Conservation (phyloP, 2,797 vertebrate species). For the Lithobates pipiens region DNA sequence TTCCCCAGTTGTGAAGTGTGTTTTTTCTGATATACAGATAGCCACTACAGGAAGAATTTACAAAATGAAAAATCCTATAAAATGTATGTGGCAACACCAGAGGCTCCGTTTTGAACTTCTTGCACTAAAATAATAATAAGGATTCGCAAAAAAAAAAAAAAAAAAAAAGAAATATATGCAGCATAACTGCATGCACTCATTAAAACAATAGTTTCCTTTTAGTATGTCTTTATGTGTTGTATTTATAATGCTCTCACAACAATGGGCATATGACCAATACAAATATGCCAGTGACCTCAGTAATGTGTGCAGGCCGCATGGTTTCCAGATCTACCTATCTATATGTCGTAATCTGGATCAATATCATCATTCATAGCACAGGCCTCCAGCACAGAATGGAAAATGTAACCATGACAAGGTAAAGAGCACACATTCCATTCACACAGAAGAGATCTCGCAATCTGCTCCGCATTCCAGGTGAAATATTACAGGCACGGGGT, state of each 20-base stretch:
- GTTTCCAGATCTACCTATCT: background rate
- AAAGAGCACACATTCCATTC: conserved; percentile 50
- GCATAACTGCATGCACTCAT: background rate
- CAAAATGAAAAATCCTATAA: too few relatives aligned
- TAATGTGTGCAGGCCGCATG: background rate
- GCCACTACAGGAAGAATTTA: too few relatives aligned
- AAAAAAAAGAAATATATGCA: too few relatives aligned
- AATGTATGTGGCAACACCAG: too few relatives aligned
- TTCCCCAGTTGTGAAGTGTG: too few relatives aligned
- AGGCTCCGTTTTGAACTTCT: too few relatives aligned
- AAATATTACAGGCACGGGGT: conserved; percentile 35
- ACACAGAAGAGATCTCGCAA: conserved; percentile 36
- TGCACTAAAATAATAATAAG: too few relatives aligned
- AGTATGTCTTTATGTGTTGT: background rate
- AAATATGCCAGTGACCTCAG: conserved; percentile 2
- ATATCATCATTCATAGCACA: conserved; percentile 35
- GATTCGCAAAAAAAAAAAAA: too few relatives aligned
- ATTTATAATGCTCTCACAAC: background rate
- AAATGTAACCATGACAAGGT: conserved; percentile 19
- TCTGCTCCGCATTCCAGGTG: conserved; percentile 42
- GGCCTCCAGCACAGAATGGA: conserved; percentile 28
- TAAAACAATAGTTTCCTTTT: background rate
- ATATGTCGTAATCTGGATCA: conserved; percentile 20
- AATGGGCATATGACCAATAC: conserved; percentile 8
- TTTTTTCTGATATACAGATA: too few relatives aligned